Base-by-base conservation (phyloP, 2,113 vertebrate genomes). In the Xenus cinereus region DNA sequence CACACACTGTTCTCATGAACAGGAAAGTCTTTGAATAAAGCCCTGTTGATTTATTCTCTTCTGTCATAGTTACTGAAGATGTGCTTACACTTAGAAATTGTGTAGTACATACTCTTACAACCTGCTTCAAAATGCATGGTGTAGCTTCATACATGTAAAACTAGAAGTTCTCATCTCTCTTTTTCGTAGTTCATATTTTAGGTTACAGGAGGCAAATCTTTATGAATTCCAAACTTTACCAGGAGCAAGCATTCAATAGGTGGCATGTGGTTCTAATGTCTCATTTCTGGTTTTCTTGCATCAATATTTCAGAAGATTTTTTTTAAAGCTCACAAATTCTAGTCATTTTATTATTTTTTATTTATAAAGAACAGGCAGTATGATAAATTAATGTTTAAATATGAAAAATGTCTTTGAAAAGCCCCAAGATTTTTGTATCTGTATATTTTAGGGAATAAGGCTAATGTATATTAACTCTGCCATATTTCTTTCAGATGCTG, bases 1-100 rank as follows among this genome's bases (percentile, higher is more conserved):
- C 2, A 0, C 14, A 59, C 3, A 14, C 5, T 37, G 1, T n/a
- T 88, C 14, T 45, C 3, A 24, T 19, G 15, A 78, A 37, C 4
- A 80, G 33, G 11, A 20, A 60, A 9, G 13, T 33, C 12, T 75
- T 84, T n/a, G 37, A 9, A 5, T 75, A 63, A 87, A 76, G 5
- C 4, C 1, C 1, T 53, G 7, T 3, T 66, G 69, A 66, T 75
- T 73, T 69, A 66, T 10, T 48, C 53, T 93, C 19, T 57, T 69
- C 59, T 86, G 28, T 17, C 51, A 37, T 11, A 59, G 16, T 37
- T 76, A 28, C 0, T 6, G 24, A 83, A 89, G 59, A 48, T n/a
- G 3, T 63, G 13, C 16, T 94, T 57, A 89, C n/a, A 81, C 33
- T 33, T 46, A 26, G 1, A 73, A 64, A 71, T 39, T 60, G 0